A percentile compares a stretch with the other conserved stretches of the same genome.
Evolutionary conservation across 1,140 invertebrate genomes (phyloP).

Genomic region (Archivesica marissinica): DNA sequence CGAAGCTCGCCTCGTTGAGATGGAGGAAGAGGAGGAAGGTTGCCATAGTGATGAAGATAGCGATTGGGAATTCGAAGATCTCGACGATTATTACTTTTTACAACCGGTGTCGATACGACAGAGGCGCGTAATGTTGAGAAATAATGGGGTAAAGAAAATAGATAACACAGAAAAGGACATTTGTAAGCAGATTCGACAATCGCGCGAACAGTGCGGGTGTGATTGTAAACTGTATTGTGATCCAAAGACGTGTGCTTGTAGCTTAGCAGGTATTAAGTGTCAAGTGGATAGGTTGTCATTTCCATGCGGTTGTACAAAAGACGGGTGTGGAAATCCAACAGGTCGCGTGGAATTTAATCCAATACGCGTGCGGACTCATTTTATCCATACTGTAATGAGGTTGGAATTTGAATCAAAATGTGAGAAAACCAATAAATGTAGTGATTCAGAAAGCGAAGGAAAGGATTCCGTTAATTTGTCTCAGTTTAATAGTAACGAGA

Average conservation of each 20-base stretch:
- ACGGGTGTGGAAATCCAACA: constrained; percentile 96
- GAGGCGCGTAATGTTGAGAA: constrained; percentile 92
- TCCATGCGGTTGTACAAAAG: constrained; percentile 97
- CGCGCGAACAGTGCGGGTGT: constrained; percentile 96
- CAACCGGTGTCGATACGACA: constrained; percentile 96
- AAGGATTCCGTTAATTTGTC: constrained; percentile 69
- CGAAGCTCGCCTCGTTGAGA: constrained; percentile 63
- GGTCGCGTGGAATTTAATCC: constrained; percentile 99
- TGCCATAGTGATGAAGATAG: constrained; percentile 74
- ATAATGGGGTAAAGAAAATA: constrained; percentile 96
- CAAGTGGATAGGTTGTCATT: constrained; percentile 98
- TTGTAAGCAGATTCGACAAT: constrained; percentile 95
- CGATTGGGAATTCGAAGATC: constrained; percentile 78
- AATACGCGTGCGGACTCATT: constrained; percentile 97
- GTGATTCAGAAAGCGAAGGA: constrained; percentile 55
- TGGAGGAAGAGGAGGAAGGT: constrained; percentile 70
- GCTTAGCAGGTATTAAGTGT: constrained; percentile 97
- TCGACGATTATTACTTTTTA: constrained; percentile 96
- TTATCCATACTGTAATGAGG: constrained; percentile 98
- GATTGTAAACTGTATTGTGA: constrained; percentile 97
- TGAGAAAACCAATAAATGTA: constrained; percentile 31
- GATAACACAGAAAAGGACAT: constrained; percentile 97
- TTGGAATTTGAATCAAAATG: constrained; percentile 95
- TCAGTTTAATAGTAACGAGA: constrained; percentile 82
- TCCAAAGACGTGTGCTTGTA: constrained; percentile 97